Evolutionary conservation across 2,113 vertebrate species (phyloP), one percentile per base, ranked within the genome.

Genomic region (Isichthys henryi): DNA sequence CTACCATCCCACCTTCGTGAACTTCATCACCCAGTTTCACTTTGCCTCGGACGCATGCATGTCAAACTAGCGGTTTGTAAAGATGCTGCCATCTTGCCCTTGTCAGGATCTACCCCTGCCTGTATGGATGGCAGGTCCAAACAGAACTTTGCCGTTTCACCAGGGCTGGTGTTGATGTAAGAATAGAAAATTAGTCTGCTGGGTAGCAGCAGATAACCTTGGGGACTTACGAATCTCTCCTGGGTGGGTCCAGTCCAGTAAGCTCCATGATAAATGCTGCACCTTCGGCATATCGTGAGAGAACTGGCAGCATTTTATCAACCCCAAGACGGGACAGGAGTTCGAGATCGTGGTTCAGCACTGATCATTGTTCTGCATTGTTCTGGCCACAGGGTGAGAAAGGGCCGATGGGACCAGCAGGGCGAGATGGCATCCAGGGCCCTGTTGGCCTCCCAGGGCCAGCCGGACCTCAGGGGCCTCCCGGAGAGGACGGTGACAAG

Each of bases 401-500:
- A 96, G 98, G 98, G 90, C 97, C 97, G 27, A 94, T 97, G 58
- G 98, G 98, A 62, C 98, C 98, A 0, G 98, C 98, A 39, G 98
- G 98, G 17, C 96, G 98, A 88, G 98, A 99, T 92, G 98, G 98
- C 23, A 95, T 99, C n/a, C 98, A 99, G 93, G 98, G 98, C 80
- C 98, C 98, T 0, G 97, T 98, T 52, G 98, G 98, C 90, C 97
- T 99, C 89, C 98, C 98, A 0, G 98, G 98, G 62, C 95, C 98
- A 35, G 97, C 96, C 2, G 98, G 98, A 85, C 98, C 98, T 48
- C 97, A 98, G n/a, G 98, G 98, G 17, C 97, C 97, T 89, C 98
- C 98, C 0, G 98, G 98, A 94, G 98, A 99, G 93, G 98, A 99
- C 0, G 98, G 98, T 89, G 98, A 99, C 95, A 99, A 99, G 97